Percentiles rank a stretch among this genome's conserved stretches.
Conservation (phyloP, 2,113 vertebrate species). For the Sitta europaea region DNA sequence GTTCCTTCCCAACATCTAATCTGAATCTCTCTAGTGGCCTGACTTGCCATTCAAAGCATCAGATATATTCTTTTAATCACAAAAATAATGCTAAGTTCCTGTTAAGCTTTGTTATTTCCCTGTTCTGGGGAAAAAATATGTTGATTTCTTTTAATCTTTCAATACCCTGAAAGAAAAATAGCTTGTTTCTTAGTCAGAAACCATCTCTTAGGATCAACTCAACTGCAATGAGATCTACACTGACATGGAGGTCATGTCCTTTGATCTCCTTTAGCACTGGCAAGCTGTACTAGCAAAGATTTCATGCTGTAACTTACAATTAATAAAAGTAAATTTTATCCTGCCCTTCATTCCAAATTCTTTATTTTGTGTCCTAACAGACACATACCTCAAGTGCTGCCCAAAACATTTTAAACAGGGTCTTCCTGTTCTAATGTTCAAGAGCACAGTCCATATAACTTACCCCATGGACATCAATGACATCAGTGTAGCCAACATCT, state of each 20-base stretch:
- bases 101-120: not conserved
- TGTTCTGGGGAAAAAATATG: not conserved
- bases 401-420: not conserved
- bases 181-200: not conserved
- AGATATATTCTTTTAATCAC: not conserved
- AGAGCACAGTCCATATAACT: not conserved
- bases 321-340: not conserved
- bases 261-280: not conserved
- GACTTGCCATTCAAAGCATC: not conserved
- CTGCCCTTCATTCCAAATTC: not conserved
- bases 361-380: not conserved
- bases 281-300: not conserved
- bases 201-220: not conserved
- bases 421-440: not conserved
- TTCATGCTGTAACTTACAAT: not conserved
- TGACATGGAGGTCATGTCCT: not conserved
- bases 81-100: not conserved
- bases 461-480: fast-evolving
- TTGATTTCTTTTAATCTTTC: not conserved
- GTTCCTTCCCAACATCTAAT: not conserved
- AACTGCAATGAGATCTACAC: not conserved
- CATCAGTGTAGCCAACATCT: fast-evolving
- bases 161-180: not conserved
- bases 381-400: not conserved
- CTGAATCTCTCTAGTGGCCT: not conserved